Conservation (phyloP, 1,140 invertebrate genomes). For the Hylyphantes graminicola region DNA sequence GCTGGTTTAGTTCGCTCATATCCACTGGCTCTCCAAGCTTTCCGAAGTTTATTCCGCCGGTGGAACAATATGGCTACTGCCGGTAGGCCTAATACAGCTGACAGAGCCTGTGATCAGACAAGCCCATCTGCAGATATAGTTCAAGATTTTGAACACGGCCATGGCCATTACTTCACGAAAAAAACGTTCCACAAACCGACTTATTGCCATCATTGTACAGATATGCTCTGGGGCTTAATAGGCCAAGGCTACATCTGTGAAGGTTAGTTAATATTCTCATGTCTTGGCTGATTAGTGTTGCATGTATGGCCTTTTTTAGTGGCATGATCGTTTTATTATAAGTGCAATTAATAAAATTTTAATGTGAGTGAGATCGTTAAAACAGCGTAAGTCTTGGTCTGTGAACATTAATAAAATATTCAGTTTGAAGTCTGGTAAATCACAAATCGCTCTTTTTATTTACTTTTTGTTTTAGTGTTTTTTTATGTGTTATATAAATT, state of each 20-base stretch:
- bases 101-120: slow-evolving; percentile 55
- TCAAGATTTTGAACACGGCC: slow-evolving; percentile 63
- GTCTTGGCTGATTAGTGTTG: too few species aligned
- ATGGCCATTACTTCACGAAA: slow-evolving; percentile 97
- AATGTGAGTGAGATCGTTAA: too few species aligned
- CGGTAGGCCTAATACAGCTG: slow-evolving; percentile 47
- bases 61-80: slow-evolving; percentile 62
- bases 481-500: too few species aligned
- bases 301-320: too few species aligned
- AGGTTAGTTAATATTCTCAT: slow-evolving; percentile 75
- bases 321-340: too few species aligned
- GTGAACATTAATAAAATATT: too few species aligned
- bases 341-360: too few species aligned
- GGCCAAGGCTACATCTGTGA: slow-evolving; percentile 99
- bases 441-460: too few species aligned
- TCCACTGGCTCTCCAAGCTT: slow-evolving; percentile 60
- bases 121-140: slow-evolving; percentile 42
- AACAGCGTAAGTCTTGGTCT: too few species aligned
- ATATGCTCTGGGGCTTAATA: slow-evolving; percentile 99
- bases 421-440: too few species aligned
- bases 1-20: slow-evolving; percentile 23
- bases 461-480: too few species aligned
- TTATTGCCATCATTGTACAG: slow-evolving; percentile 99
- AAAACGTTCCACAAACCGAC: slow-evolving; percentile 99
- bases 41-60: slow-evolving; percentile 53